Evolutionary conservation across 2,888 invertebrate species (phyloP).

Genomic region (Drosophila pegasa): DNA sequence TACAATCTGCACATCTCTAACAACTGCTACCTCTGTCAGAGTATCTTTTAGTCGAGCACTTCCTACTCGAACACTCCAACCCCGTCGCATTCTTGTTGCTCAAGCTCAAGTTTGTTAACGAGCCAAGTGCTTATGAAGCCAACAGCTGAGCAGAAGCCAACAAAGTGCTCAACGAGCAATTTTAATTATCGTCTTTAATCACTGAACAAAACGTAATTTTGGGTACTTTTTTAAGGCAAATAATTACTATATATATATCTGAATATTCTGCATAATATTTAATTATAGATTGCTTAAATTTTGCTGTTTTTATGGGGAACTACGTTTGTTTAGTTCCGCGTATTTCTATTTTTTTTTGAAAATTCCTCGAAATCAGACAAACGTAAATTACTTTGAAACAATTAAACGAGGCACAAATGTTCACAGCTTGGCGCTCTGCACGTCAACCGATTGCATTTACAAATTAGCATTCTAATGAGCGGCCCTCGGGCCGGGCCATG

Average conservation of each 20-base stretch:
- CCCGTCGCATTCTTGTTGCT: not conserved
- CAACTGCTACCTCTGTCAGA: too few species aligned
- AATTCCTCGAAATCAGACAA: conserved; percentile 36
- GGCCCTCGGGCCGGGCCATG: conserved; percentile 27
- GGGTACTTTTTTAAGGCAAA: not conserved
- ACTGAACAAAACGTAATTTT: not conserved
- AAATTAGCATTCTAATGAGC: conserved; percentile 78
- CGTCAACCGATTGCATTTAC: conserved; percentile 65
- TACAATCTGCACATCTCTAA: too few species aligned
- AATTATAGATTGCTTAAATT: conserved; percentile 5
- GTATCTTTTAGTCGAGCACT: not conserved
- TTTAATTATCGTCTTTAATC: conserved; percentile 13
- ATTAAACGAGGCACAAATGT: conserved; percentile 63
- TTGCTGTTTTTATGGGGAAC: conserved; percentile 5
- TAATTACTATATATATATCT: conserved; percentile 8
- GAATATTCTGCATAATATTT: conserved; percentile 1
- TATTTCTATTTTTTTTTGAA: conserved; percentile 14
- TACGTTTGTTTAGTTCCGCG: conserved; percentile 27
- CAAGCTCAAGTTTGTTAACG: not conserved
- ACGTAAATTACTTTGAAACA: conserved; percentile 38
- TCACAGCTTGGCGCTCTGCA: conserved; percentile 48
- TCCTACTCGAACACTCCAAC: not conserved
- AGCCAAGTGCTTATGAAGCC: not conserved
- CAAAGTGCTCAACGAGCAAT: not conserved
- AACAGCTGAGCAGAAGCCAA: not conserved